Base-by-base conservation (phyloP, 2,888 invertebrate species). In the Eupithecia insigniata region DNA sequence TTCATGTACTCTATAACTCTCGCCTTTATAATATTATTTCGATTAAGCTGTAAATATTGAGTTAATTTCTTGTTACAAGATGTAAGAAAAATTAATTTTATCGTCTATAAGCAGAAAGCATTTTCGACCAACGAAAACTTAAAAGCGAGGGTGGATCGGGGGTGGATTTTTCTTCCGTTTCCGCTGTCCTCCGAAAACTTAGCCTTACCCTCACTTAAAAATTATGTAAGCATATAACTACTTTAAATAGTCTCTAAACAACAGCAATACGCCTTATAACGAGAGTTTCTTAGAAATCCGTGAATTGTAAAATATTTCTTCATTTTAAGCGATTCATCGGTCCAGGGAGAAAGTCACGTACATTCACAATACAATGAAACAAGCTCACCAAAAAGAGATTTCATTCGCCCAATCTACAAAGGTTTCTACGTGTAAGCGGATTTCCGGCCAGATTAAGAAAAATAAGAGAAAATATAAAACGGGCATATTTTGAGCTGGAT, bases 391-490 rank as follows among this genome's bases (percentile, higher is more conserved):
- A 80, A 85, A 84, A 81, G 79, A 82, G 85, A 88, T 87, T 89
- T 84, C 77, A 78, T 83, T 84, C 85, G 82, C 81, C 85, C 83
- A 82, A 83, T 83, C 85, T 86, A 86, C 84, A 86, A 88, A 87
- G 85, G 85, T 81, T 83, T 83, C 80, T 80, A 78, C 82, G 79
- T 85, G 83, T 89, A 90, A 89, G 89, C 86, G 81, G 89, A 85
- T 88, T 90, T 87, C 73, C 80, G 70, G 68, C 67, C 76, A 85
- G 89, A 90, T 90, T 89, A 88, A 83, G 84, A 83, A 85, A 84
- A 84, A 84, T 83, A 84, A 81, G 79, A 76, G 81, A 83, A 84
- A 81, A 85, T 84, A 83, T 84, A 84, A 82, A 84, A 82, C 81
- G 80, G 74, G 82, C 78, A 79, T 80, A 83, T 83, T 84, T 78